A percentile compares a stretch with the other conserved stretches of the same genome.
These are phyloP conservation scores for Paratilapia polleni DNA, from an alignment of 2,113 vertebrate species.

Conservation along the genomic window DNA sequence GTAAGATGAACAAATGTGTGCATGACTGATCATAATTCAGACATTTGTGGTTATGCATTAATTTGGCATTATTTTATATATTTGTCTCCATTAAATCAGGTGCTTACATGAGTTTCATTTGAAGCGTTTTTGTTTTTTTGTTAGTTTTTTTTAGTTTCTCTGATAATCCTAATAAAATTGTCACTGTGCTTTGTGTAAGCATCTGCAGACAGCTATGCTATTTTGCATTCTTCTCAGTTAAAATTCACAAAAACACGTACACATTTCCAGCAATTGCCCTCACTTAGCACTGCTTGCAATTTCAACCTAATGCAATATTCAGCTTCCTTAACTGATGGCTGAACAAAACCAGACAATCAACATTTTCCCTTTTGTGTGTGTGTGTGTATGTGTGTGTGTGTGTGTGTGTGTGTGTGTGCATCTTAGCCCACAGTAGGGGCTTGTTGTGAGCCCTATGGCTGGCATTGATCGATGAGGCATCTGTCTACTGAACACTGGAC, in stretches of 20 bases:
- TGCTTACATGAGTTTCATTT: background rate
- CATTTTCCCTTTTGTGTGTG: background rate
- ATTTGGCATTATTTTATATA: conserved; percentile 20
- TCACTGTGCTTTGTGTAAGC: background rate
- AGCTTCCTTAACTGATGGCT: conserved; percentile 4
- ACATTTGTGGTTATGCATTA: conserved; percentile 11
- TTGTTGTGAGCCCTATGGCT: conserved; percentile 70
- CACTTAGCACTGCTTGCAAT: background rate
- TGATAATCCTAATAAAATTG: accelerated
- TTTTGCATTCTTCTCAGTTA: conserved; percentile 18
- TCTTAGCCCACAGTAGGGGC: conserved; percentile 66
- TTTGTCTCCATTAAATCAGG: background rate
- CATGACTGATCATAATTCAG: conserved; percentile 64
- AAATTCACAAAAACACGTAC: background rate
- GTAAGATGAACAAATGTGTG: conserved; percentile 57
- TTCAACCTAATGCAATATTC: conserved; percentile 27
- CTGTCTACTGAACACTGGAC: conserved; percentile 76
- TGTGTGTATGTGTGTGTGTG: conserved; percentile 14
- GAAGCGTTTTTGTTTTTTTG: background rate
- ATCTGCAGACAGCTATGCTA: background rate
- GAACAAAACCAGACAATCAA: conserved; percentile 1
- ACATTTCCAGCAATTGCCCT: background rate
- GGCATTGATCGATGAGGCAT: conserved; percentile 82
- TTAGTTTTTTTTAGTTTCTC: background rate
- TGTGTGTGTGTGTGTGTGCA: background rate